phyloP scores from a whole-genome alignment of 2,113 vertebrate genomes.

The Caranx ignobilis region DNA sequence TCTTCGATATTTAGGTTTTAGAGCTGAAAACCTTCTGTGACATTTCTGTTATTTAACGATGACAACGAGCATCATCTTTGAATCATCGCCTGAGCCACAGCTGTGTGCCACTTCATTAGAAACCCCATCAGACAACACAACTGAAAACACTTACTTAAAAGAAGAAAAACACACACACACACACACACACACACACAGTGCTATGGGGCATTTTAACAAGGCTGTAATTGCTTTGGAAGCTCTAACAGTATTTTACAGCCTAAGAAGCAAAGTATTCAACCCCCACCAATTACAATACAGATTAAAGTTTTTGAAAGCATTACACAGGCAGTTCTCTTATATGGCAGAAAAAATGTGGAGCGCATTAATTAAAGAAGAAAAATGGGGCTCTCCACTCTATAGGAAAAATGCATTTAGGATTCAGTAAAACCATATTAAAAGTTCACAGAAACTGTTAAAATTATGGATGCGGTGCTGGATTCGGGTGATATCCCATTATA shows the following conservation, averaged over 20 bases:
- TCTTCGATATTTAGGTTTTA: background rate
- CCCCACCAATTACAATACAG: conserved; percentile 28
- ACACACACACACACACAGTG: no score
- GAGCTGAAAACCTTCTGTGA: background rate
- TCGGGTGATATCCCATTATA: background rate
- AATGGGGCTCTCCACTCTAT: conserved; percentile 2
- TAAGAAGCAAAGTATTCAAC: conserved; percentile 22
- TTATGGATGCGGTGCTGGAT: background rate
- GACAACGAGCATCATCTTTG: background rate
- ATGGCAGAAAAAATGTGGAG: conserved; percentile 16
- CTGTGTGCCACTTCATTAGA: background rate
- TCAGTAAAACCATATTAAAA: conserved; percentile 17
- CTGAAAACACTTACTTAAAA: conserved; percentile 16
- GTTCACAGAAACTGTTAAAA: conserved; percentile 2
- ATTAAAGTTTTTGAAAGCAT: conserved; percentile 29
- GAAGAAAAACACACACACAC: no score
- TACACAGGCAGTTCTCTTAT: background rate
- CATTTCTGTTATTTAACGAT: conserved; percentile 2
- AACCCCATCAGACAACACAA: conserved; percentile 11
- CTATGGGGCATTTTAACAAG: conserved; percentile 9
- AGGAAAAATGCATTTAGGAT: conserved; percentile 12
- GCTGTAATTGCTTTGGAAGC: conserved; percentile 21
- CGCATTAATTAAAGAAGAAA: conserved; percentile 14
- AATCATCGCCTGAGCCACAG: background rate
- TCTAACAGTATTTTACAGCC: conserved; percentile 1